Percentiles rank a stretch among this genome's conserved stretches.
Evolutionary conservation across 1,140 invertebrate species (phyloP).

Genomic region (Lepidotrigona ventralis): DNA sequence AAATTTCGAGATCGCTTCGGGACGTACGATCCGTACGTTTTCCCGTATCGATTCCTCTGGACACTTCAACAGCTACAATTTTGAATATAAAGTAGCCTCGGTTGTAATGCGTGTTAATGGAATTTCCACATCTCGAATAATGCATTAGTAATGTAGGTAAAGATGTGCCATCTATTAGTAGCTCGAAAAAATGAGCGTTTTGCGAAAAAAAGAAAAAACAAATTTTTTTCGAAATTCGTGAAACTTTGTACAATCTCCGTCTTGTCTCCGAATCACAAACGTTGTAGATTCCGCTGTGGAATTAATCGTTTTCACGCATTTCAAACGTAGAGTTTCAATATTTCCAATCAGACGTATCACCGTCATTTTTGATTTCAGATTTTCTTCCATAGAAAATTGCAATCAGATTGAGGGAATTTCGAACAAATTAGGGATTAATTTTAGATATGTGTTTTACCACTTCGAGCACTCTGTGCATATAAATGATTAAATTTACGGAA

Average conservation of each 20-base stretch:
- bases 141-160: not conserved
- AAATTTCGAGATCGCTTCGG: slow-evolving; percentile 4
- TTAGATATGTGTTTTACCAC: not conserved
- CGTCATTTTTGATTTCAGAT: too few relatives aligned
- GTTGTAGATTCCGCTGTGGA: not conserved
- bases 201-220: not conserved
- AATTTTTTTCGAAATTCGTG: too few relatives aligned
- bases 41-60: not conserved
- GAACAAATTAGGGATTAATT: not conserved
- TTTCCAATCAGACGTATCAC: too few relatives aligned
- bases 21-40: not conserved
- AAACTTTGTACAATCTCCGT: not conserved
- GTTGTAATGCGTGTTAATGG: not conserved
- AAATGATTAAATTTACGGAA: not conserved
- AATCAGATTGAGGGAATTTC: not conserved
- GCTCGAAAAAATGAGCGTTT: not conserved
- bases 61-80: slow-evolving; percentile 1
- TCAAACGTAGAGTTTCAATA: too few relatives aligned
- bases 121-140: not conserved
- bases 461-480: not conserved
- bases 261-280: not conserved
- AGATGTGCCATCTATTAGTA: not conserved
- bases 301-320: too few relatives aligned
- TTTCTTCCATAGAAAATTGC: not conserved
- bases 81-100: not conserved